A percentile compares a stretch with the other conserved stretches of the same genome.
These are phyloP conservation scores for Aphaenogaster ashmeadi DNA, from an alignment of 1,140 invertebrate species.

Conservation along the genomic window DNA sequence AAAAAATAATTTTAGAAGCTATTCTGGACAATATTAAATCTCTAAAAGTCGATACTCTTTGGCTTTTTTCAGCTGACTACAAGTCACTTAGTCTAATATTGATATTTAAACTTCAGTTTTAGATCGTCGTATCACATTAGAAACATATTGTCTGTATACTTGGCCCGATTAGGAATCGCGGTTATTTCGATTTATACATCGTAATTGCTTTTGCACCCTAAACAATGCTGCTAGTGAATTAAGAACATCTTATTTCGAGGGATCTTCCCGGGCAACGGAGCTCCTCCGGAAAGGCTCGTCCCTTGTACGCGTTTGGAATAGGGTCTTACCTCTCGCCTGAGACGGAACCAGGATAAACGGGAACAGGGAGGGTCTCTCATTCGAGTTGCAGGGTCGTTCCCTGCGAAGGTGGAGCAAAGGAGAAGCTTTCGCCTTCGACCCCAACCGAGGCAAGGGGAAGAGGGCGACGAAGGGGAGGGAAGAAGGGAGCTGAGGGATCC, in stretches of 20 bases:
- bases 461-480: constrained; percentile 61
- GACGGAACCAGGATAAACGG: constrained; percentile 75
- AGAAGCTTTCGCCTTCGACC: constrained; percentile 80
- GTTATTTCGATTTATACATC: neutral
- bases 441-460: constrained; percentile 49
- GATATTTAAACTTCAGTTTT: neutral
- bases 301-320: constrained; percentile 69
- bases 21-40: neutral
- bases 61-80: neutral
- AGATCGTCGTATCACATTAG: neutral
- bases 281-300: constrained; percentile 47
- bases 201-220: constrained; percentile 11
- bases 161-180: neutral
- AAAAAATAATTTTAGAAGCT: constrained; percentile 3
- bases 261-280: constrained; percentile 33
- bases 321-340: constrained; percentile 69
- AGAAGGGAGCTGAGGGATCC: constrained; percentile 71
- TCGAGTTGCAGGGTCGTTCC: constrained; percentile 79
- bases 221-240: constrained; percentile 42
- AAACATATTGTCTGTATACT: neutral
- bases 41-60: neutral
- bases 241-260: constrained; percentile 61
- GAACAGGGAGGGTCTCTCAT: constrained; percentile 80
- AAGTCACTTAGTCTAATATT: neutral
- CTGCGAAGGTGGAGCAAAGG: constrained; percentile 79